Base-by-base conservation (phyloP, 2,797 vertebrate species). In the Paratrypauchen microcephalus region DNA sequence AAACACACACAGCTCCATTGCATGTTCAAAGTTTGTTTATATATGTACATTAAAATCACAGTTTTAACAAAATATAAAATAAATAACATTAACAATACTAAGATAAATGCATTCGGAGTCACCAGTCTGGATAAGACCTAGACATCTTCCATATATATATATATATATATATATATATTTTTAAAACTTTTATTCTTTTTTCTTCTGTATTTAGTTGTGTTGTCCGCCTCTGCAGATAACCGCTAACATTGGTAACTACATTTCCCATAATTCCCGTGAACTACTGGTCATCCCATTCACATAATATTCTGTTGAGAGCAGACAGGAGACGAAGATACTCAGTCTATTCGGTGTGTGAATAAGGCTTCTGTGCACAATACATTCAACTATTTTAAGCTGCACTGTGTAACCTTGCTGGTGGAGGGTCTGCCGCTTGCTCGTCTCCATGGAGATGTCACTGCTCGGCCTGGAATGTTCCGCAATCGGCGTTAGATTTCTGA, bases 51-150 rank as follows among this genome's bases (percentile, higher is more conserved):
- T 86, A 80, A 86, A 87, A 87, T 92, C 86, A 91, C 89, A 91
- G 84, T 91, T 91, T 89, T 81, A 92, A 92, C 86, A 91, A 93
- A 91, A 91, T 87, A 85, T 75, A 85, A 93, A 94, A 93, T 93
- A 94, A 94, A 93, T 94, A 93, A 93, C 89, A 93, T 90, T 45
- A 86, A 90, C 84, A 92, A 89, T 88, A 91, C 82, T 86, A 82
- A 86, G 83, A 88, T 89, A 88, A 89, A 91, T 83, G 84, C 82
- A 82, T 87, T 89, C 75, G 76, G 81, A 87, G 79, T 77, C 83
- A 87, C 77, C 75, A 72, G 82, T 90, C 88, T 72, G 82, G 76
- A 81, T 61, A 78, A 79, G 85, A 88, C 68, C 63, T 55, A 59
- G 73, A 56, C 70, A 58, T 76, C 72, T 81, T 71, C 68, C 21